Conservation (phyloP, 2,113 vertebrate genomes). For the Sinocyclocheilus rhinocerous region DNA sequence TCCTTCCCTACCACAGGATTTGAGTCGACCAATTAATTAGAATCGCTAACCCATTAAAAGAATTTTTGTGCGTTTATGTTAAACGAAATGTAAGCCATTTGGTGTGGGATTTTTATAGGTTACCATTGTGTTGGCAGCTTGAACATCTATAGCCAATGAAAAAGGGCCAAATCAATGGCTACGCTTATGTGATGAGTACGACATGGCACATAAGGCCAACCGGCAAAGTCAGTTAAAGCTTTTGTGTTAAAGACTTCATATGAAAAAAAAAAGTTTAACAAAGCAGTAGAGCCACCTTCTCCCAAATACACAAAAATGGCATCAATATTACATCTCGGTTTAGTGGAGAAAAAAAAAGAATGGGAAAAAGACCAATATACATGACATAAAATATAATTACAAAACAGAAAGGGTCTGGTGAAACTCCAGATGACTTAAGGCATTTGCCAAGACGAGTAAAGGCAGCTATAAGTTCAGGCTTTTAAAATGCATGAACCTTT, state of each 20-base stretch:
- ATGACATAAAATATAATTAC: slow-evolving; percentile 50
- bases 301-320: slow-evolving; percentile 31
- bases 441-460: slow-evolving; percentile 46
- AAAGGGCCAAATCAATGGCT: slow-evolving; percentile 11
- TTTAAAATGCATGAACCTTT: slow-evolving; percentile 38
- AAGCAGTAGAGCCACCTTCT: slow-evolving; percentile 36
- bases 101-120: background rate
- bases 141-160: background rate
- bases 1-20: slow-evolving; percentile 1
- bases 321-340: slow-evolving; percentile 31
- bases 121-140: background rate
- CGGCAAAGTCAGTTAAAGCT: slow-evolving; percentile 50
- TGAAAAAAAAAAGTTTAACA: slow-evolving; percentile 22
- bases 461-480: slow-evolving; percentile 49
- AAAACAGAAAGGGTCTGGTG: slow-evolving; percentile 49
- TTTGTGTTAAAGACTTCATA: slow-evolving; percentile 44
- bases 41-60: background rate
- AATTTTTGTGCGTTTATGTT: background rate
- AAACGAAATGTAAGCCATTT: background rate
- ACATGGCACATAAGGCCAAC: background rate
- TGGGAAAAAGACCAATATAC: slow-evolving; percentile 29
- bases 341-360: background rate
- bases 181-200: background rate
- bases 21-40: background rate
- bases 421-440: slow-evolving; percentile 52